Percentiles rank a stretch among this genome's conserved stretches.
Conservation (phyloP, 2,797 vertebrate genomes). For the Astyanax mexicanus region DNA sequence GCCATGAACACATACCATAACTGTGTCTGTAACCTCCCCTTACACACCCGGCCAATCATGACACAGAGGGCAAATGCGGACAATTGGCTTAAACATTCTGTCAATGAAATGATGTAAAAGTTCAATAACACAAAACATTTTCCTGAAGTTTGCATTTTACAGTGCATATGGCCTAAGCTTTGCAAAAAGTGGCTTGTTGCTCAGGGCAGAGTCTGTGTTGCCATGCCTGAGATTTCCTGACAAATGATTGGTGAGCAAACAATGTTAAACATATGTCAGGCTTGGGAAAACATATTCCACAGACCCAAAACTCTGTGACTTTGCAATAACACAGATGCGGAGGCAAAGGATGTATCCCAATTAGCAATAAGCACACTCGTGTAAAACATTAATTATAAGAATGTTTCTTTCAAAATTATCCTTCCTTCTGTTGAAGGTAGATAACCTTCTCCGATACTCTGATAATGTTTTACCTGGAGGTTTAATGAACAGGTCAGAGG, state of each 20-base stretch:
- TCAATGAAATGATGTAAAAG: neutral
- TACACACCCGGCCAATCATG: neutral
- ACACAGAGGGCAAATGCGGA: neutral
- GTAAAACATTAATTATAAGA: slow-evolving; percentile 21
- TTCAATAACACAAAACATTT: neutral
- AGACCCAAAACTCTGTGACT: too few relatives aligned
- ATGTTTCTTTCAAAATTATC: neutral
- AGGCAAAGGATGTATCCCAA: too few relatives aligned
- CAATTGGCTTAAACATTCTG: neutral
- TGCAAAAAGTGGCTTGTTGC: neutral
- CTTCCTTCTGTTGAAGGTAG: neutral
- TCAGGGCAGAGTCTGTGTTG: neutral
- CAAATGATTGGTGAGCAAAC: neutral
- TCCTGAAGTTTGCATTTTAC: neutral
- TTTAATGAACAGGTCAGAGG: slow-evolving; percentile 51
- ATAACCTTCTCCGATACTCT: slow-evolving; percentile 44
- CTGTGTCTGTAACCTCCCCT: neutral
- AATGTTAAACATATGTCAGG: too few relatives aligned
- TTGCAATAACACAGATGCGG: too few relatives aligned
- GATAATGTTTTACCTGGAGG: slow-evolving; percentile 39
- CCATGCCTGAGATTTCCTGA: neutral
- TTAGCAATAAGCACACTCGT: slow-evolving; percentile 6
- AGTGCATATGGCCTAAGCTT: neutral
- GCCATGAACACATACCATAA: slow-evolving; percentile 34
- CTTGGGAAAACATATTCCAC: too few relatives aligned